These are phyloP conservation scores for Prunella strophiata DNA, from an alignment of 2,797 vertebrate genomes.

Conservation along the genomic window DNA sequence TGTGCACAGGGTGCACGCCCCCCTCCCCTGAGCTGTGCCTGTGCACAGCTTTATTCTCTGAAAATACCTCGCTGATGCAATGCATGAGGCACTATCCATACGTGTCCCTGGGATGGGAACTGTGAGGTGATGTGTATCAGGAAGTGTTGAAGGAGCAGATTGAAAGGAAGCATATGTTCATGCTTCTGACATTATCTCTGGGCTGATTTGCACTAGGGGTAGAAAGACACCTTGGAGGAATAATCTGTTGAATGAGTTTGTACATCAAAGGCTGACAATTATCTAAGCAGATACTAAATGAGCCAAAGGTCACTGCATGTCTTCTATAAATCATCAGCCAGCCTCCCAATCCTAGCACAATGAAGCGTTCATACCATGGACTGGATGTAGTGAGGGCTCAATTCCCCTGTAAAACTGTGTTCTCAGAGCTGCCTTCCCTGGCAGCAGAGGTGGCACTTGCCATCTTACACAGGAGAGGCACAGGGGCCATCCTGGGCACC, in stretches of 20 bases:
- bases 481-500: fast-evolving
- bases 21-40: not conserved
- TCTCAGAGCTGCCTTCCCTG: not conserved
- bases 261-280: not conserved
- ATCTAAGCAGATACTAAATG: not conserved
- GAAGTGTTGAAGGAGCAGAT: not conserved
- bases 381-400: fast-evolving
- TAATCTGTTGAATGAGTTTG: not conserved
- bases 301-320: not conserved
- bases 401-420: not conserved
- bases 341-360: not conserved
- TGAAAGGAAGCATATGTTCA: fast-evolving
- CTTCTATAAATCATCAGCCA: not conserved
- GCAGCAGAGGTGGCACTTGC: not conserved
- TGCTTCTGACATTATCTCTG: not conserved
- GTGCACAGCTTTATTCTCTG: not conserved
- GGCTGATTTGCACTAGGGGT: not conserved
- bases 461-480: fast-evolving
- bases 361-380: not conserved
- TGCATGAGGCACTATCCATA: not conserved
- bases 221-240: not conserved
- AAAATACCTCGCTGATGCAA: not conserved
- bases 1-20: fast-evolving
- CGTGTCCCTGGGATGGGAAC: not conserved
- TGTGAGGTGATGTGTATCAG: not conserved